Evolutionary conservation across 2,797 vertebrate genomes (phyloP), one percentile per base, ranked within the genome.

Genomic region (Cephalopachus bancanus): DNA sequence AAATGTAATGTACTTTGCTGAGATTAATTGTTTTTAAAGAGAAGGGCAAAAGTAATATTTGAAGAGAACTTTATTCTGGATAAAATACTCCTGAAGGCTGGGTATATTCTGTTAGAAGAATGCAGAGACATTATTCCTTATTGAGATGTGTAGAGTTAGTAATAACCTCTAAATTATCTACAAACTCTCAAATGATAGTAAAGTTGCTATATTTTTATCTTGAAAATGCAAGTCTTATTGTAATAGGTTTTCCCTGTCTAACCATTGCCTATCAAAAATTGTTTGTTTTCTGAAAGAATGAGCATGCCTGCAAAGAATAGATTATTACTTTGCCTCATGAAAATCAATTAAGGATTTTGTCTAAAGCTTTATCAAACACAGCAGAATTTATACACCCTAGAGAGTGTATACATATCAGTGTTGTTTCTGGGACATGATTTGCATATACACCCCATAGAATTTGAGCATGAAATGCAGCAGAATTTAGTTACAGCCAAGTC

Each of bases 281-380:
- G 51, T 93, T 94, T 96, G 71, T 89, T n/a, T 69, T 96, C 90
- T 76, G 95, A 91, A 72, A 95, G 80, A 91, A 26, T 80, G 51
- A 96, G 7, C 44, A 24, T 92, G 59, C 16, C 90, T 98, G 91
- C 10, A 65, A 79, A 98, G 44, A 71, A 79, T n/a, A 96, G 76
- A 96, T 97, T 95, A 97, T 97, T 96, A 96, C 22, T 49, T 96
- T 80, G 67, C 95, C 83, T 96, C 4, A 15, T 96, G 85, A 97
- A 97, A 97, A 98, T 97, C 96, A 97, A 78, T 97, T 96, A 97
- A 92, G 74, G 97, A 85, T 33, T 86, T 97, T 75, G 92, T 97
- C 86, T 96, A 86, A 96, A 96, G 30, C 37, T 96, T 74, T 85
- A 83, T 84, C 74, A 28, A 94, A 93, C 7, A n/a, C 10, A 78